Percentiles rank a stretch among this genome's conserved stretches.
Evolutionary conservation across 64 coral and sea anemone species (phyloP).

Genomic region (Astreopora myriophthalma): DNA sequence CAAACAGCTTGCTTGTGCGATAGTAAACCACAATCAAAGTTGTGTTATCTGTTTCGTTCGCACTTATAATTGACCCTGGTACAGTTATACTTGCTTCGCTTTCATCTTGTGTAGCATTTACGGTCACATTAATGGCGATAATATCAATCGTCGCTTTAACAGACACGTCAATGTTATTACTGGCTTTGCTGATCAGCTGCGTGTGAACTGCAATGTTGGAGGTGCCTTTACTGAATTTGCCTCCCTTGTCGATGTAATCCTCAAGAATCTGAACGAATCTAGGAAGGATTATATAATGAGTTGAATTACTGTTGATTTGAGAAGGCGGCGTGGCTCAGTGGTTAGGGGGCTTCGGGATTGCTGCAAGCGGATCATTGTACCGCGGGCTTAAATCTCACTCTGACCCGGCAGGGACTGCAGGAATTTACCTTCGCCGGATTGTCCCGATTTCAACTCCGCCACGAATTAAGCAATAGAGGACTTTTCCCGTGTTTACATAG

Average conservation of each 20-base stretch:
- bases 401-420: too few species aligned
- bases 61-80: conserved; percentile 31
- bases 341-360: too few species aligned
- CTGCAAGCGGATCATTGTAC: too few species aligned
- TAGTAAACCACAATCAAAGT: conserved; percentile 96
- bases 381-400: too few species aligned
- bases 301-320: too few species aligned
- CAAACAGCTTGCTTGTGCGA: conserved; percentile 81
- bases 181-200: conserved; percentile 36
- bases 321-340: too few species aligned
- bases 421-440: too few species aligned
- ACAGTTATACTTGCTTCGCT: conserved; percentile 56
- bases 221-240: conserved; percentile 76
- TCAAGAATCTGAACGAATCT: conserved; percentile 93
- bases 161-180: conserved; percentile 24
- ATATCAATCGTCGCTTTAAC: conserved; percentile 49
- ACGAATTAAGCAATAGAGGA: too few species aligned
- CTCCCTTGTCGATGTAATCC: conserved; percentile 91
- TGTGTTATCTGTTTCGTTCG: conserved; percentile 40
- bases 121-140: conserved; percentile 65
- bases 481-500: too few species aligned
- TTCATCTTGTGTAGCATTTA: conserved; percentile 23
- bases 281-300: neutral
- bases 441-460: too few species aligned
- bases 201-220: conserved; percentile 74